A percentile compares a stretch with the other conserved stretches of the same genome.
These are phyloP conservation scores for Acanthosoma haemorrhoidale DNA, from an alignment of 2,888 invertebrate genomes.

Conservation along the genomic window DNA sequence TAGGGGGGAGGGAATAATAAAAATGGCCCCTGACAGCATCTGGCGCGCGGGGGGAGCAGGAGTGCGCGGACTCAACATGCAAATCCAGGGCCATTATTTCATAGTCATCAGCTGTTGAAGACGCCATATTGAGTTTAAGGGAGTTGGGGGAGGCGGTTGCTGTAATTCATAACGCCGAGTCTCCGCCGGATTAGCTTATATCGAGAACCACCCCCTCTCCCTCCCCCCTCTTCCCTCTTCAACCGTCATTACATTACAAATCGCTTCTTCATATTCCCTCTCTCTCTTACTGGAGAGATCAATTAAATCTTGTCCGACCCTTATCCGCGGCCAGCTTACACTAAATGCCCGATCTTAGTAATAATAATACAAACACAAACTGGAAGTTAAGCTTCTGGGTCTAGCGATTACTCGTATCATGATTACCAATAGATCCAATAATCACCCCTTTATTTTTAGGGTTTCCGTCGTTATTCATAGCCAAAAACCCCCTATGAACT, in stretches of 20 bases:
- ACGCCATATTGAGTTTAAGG: slow-evolving; percentile 40
- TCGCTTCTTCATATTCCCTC: background rate
- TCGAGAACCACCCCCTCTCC: slow-evolving; percentile 15
- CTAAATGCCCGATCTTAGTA: too few species aligned
- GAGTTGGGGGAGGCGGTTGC: slow-evolving; percentile 31
- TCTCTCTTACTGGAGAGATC: too few species aligned
- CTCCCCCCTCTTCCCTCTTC: background rate
- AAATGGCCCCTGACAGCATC: slow-evolving; percentile 38
- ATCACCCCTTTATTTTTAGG: too few species aligned
- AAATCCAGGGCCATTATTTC: slow-evolving; percentile 40
- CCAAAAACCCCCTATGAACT: too few species aligned
- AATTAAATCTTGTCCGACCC: background rate
- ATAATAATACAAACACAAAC: too few species aligned
- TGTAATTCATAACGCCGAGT: slow-evolving; percentile 35
- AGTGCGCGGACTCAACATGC: slow-evolving; percentile 37
- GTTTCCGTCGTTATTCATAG: too few species aligned
- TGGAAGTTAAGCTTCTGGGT: too few species aligned
- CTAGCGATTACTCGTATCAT: too few species aligned
- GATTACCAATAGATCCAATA: too few species aligned
- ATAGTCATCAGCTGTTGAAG: slow-evolving; percentile 40
- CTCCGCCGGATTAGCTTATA: slow-evolving; percentile 18
- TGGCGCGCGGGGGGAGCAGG: slow-evolving; percentile 30
- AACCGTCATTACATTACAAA: background rate
- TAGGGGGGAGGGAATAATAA: slow-evolving; percentile 33
- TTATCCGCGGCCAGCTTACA: background rate